A percentile compares a stretch with the other conserved stretches of the same genome.
Conservation (phyloP, 1,140 invertebrate genomes). For the Drosophila lacteicornis region DNA sequence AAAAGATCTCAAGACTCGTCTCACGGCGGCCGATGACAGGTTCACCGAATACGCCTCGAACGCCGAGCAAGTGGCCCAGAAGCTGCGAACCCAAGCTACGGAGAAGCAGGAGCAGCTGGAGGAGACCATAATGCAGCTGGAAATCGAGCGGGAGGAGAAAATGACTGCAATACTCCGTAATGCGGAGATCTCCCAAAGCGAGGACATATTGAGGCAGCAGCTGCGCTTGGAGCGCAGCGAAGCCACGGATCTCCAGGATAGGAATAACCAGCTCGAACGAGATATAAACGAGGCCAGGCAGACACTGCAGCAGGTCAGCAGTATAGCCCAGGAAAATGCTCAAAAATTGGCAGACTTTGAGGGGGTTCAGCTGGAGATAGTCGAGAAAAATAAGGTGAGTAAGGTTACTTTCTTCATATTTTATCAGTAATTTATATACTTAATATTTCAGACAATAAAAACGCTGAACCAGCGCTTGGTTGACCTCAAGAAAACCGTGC, state of each 20-base stretch:
- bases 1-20: slow-evolving; percentile 73
- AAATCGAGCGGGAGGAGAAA: slow-evolving; percentile 89
- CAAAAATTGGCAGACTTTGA: slow-evolving; percentile 87
- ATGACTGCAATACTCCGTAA: slow-evolving; percentile 91
- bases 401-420: neutral
- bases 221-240: slow-evolving; percentile 86
- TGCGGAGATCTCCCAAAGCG: slow-evolving; percentile 93
- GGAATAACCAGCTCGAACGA: slow-evolving; percentile 85
- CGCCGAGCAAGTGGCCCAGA: slow-evolving; percentile 70
- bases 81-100: slow-evolving; percentile 60
- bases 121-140: slow-evolving; percentile 65
- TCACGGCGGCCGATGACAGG: slow-evolving; percentile 74
- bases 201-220: slow-evolving; percentile 90
- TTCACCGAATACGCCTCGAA: slow-evolving; percentile 81
- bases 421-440: neutral
- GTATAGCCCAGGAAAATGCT: slow-evolving; percentile 86
- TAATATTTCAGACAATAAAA: slow-evolving; percentile 89
- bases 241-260: slow-evolving; percentile 84
- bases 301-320: slow-evolving; percentile 85
- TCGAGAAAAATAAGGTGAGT: slow-evolving; percentile 90
- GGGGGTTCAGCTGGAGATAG: slow-evolving; percentile 90
- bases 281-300: slow-evolving; percentile 85
- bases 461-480: slow-evolving; percentile 93
- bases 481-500: slow-evolving; percentile 96
- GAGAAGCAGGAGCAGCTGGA: slow-evolving; percentile 70